Percentiles rank a stretch among this genome's conserved stretches.
phyloP scores from a whole-genome alignment of 2,888 invertebrate species.

The Diogma glabrata region DNA sequence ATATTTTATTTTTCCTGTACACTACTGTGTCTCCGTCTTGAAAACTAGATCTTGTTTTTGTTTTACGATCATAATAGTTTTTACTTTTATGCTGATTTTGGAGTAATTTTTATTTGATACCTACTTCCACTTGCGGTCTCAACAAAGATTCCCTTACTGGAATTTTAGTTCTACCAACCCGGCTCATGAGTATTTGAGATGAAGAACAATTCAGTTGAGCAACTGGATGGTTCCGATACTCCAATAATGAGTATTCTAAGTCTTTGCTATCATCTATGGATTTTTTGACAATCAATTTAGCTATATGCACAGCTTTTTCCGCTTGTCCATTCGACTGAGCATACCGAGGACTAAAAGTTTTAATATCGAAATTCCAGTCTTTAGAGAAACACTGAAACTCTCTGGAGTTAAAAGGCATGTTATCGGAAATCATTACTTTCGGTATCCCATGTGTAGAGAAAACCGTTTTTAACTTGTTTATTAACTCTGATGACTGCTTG shows the following conservation, averaged over 20 bases:
- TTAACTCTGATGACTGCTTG: slow-evolving; percentile 8
- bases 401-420: slow-evolving; percentile 7
- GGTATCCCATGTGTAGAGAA: slow-evolving; percentile 14
- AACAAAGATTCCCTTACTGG: neutral
- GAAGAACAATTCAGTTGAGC: neutral
- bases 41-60: too few relatives aligned
- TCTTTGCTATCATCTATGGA: neutral
- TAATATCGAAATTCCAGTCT: neutral
- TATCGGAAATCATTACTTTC: slow-evolving; percentile 1
- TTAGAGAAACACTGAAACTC: neutral
- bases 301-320: neutral
- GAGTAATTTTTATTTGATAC: neutral
- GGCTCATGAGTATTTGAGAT: too few relatives aligned
- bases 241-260: neutral
- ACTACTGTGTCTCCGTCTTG: too few relatives aligned
- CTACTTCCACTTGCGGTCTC: too few relatives aligned
- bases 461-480: slow-evolving; percentile 14
- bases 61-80: neutral
- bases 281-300: neutral
- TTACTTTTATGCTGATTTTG: neutral
- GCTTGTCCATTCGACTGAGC: neutral
- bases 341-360: neutral
- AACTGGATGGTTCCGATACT: slow-evolving; percentile 4
- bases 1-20: too few relatives aligned
- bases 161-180: neutral